Percentiles rank a stretch among this genome's conserved stretches.
phyloP scores from a whole-genome alignment of 2,113 vertebrate species.

The Asarcornis scutulata region DNA sequence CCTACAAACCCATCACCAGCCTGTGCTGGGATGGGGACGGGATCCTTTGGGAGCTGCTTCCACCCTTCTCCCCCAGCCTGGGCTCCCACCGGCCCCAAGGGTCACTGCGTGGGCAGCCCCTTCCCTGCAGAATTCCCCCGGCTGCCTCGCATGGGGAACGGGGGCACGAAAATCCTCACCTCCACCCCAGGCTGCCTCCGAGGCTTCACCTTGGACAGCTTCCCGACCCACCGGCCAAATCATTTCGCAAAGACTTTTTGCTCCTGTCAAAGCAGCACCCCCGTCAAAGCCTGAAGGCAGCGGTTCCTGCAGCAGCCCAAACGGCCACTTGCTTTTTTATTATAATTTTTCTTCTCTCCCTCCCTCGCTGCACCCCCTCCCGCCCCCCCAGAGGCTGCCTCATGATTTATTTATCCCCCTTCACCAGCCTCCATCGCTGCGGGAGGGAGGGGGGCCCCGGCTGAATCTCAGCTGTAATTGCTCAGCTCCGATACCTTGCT shows the following conservation, averaged over 20 bases:
- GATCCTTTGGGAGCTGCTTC: not conserved
- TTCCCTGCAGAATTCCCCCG: rapidly evolving
- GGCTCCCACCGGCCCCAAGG: rapidly evolving
- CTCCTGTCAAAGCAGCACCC: not conserved
- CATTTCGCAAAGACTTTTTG: rapidly evolving
- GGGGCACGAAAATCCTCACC: not conserved
- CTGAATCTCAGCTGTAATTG: slow-evolving; percentile 8
- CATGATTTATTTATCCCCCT: slow-evolving; percentile 39
- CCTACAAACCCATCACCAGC: rapidly evolving
- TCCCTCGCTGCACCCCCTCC: not conserved
- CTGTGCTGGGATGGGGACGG: not conserved
- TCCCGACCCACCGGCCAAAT: not conserved
- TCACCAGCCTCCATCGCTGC: not conserved
- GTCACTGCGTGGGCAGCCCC: not conserved
- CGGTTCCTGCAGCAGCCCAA: not conserved
- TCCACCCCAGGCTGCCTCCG: not conserved
- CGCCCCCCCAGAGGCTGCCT: not conserved
- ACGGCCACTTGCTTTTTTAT: not conserved
- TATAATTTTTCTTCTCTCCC: not conserved
- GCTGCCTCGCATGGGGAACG: not conserved
- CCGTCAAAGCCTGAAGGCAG: not conserved
- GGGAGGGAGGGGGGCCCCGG: not conserved
- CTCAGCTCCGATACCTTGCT: slow-evolving; percentile 22
- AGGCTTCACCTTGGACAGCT: not conserved
- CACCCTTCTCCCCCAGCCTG: not conserved